A percentile compares a stretch with the other conserved stretches of the same genome.
These are phyloP conservation scores for Acanthococcus lagerstroemiae DNA, from an alignment of 2,888 invertebrate genomes.

Conservation along the genomic window DNA sequence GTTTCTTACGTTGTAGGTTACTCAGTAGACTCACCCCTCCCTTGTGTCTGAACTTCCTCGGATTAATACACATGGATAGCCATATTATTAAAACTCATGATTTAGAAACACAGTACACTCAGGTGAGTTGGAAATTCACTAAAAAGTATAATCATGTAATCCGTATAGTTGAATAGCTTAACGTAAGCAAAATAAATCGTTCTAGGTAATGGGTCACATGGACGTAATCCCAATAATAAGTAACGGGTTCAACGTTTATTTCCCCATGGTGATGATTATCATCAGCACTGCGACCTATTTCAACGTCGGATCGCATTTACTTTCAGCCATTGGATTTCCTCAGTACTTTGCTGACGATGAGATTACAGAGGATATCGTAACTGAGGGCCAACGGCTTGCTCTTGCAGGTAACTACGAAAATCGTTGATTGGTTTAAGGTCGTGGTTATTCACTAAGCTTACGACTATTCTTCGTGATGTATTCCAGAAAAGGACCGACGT, in stretches of 20 bases:
- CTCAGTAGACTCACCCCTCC: constrained; percentile 94
- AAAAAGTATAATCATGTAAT: background rate
- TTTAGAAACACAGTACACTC: constrained; percentile 88
- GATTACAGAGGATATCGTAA: constrained; percentile 83
- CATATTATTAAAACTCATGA: constrained; percentile 72
- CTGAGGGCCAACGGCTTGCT: constrained; percentile 85
- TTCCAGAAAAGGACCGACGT: constrained; percentile 33
- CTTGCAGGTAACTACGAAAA: constrained; percentile 57
- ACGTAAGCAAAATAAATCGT: background rate
- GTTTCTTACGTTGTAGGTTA: constrained; percentile 76
- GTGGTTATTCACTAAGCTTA: background rate
- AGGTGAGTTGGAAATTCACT: too few species aligned
- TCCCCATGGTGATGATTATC: constrained; percentile 90
- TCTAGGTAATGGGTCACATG: constrained; percentile 96
- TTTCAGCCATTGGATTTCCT: constrained; percentile 88
- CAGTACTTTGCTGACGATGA: constrained; percentile 94
- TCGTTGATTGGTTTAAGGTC: background rate
- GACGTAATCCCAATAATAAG: constrained; percentile 94
- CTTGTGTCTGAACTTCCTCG: constrained; percentile 94
- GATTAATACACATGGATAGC: constrained; percentile 95
- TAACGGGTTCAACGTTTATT: constrained; percentile 97
- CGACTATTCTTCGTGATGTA: background rate
- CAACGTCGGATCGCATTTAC: constrained; percentile 77
- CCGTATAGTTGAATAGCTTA: background rate
- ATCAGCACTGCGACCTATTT: constrained; percentile 91